Evolutionary conservation across 2,113 vertebrate genomes (phyloP), one percentile per base, ranked within the genome.

Genomic region (Trochalopteron elliotii): DNA sequence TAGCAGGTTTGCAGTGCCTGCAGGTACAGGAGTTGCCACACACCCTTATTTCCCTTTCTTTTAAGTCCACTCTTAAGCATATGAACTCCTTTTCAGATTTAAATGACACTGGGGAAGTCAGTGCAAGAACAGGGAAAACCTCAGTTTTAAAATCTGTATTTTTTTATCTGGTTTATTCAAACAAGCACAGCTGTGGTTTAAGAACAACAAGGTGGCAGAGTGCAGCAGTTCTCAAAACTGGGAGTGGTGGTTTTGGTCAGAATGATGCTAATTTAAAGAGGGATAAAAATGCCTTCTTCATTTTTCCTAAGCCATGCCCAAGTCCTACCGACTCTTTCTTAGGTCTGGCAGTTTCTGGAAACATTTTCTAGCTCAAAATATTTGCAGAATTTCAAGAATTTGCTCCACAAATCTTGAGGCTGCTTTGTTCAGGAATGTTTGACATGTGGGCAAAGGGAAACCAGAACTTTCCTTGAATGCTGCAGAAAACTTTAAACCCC

Each of bases 301-400:
- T 80, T 94, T 94, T 83, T 50, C 44, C 79, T 44, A 80, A 78
- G 33, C 68, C 1, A 1, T 55, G 20, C 45, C 30, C 37, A 87
- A 93, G 45, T 89, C 68, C 57, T 86, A 92, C 89, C 85, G 94
- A 69, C 9, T 55, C 68, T 65, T 71, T 84, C 61, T 90, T 82
- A 75, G 53, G 49, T 83, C 80, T 84, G 53, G 37, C 72, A 94
- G 74, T 61, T 95, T 94, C 79, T 91, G 84, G 74, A 97, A 94
- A 57, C 56, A 63, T 89, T 72, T 87, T 88, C 90, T 87, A 53
- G n/a, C 77, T 92, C 47, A 52, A 94, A 94, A 94, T 77, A 91
- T 22, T 64, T 71, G 15, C 85, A 97, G 67, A 97, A 96, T 93
- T 76, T 83, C 85, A 94, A 94, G 92, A 94, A 91, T 94, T 95